Base-by-base conservation (phyloP, 1,140 invertebrate genomes). In the Camponotus vicinus region DNA sequence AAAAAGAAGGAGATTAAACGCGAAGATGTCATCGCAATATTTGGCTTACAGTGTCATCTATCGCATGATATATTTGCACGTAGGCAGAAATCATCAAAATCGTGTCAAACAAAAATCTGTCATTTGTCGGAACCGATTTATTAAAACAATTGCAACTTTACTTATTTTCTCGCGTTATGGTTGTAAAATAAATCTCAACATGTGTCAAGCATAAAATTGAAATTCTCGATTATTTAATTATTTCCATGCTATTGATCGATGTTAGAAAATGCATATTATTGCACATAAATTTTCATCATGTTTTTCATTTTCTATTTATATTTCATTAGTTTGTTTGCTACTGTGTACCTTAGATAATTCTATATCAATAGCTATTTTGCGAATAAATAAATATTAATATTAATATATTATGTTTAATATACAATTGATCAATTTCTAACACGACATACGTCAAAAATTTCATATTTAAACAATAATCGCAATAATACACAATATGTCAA, bases 141-240 rank as follows among this genome's bases (percentile, higher is more conserved):
- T 42, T 34, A 71, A 82, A 82, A 27, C 27, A 49, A 71, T 59
- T 27, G 18, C 70, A 75, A 83, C 34, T 42, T 73, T 15, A 8
- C 6, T 55, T 27, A 59, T 83, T 83, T 82, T 59, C 32, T 34
- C 40, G 11, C 18, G 27, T 61, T 82, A 34, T n/a, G 45, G 52
- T 32, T 32, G 27, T 5, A 9, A 82, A 71, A 71, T 45, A 59
- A 42, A 70, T 45, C 45, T 64, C 64, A 49, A 69, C 42, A 49
- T 45, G 21, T 15, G 37, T 42, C 49, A 32, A 32, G 49, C 37
- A 27, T 32, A 27, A 82, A 82, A 82, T 71, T 73, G 52, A 45
- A 82, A 82, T 73, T 82, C 11, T 73, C 40, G 67, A 82, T 27
- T 61, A 73, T 82, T 82, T 82, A 82, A 82, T 82, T 82, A 73